Evolutionary conservation across 1,140 invertebrate genomes (phyloP), one percentile per base, ranked within the genome.

Genomic region (Theocolax elegans): DNA sequence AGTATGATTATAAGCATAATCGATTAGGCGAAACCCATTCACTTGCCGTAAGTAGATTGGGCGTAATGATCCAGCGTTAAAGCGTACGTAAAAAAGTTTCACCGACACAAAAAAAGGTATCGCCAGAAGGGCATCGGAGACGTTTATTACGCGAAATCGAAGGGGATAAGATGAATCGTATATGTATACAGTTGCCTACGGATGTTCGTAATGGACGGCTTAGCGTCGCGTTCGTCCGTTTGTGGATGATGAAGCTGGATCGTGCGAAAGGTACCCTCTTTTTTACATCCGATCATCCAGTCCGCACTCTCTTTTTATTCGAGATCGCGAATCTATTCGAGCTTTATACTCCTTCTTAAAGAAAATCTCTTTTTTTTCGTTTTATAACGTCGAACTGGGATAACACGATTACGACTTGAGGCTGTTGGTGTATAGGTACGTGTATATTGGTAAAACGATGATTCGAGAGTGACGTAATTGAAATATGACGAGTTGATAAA

Each of bases 61-160:
- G n/a, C n/a, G n/a, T n/a, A n/a, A n/a, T n/a, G n/a, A n/a, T n/a
- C n/a, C n/a, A n/a, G n/a, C n/a, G n/a, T n/a, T n/a, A n/a, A 53
- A 29, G 2, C 31, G 15, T 12, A 29, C 15, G 15, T 29, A 29
- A 29, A 29, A 7, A 12, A 53, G 31, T 8, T 53, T 9, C 25
- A n/a, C 15, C 31, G 17, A 53, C 10, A 6, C 10, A 27, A 6
- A 29, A 17, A 29, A 29, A 29, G 1, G 10, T 44, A 13, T 9
- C 10, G n/a, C 8, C 0, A 19, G 17, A 44, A 38, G 17, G 21
- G 31, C 29, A 17, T 25, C 29, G 29, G 29, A 31, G 19, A 17
- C 29, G 27, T 31, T 63, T 29, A 63, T 49, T 51, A 35, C 29
- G 29, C 23, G 51, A 63, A 51, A 63, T 63, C 60, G 60, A 49